phyloP scores from a whole-genome alignment of 2,797 vertebrate genomes.

The Pipistrellus nathusii region DNA sequence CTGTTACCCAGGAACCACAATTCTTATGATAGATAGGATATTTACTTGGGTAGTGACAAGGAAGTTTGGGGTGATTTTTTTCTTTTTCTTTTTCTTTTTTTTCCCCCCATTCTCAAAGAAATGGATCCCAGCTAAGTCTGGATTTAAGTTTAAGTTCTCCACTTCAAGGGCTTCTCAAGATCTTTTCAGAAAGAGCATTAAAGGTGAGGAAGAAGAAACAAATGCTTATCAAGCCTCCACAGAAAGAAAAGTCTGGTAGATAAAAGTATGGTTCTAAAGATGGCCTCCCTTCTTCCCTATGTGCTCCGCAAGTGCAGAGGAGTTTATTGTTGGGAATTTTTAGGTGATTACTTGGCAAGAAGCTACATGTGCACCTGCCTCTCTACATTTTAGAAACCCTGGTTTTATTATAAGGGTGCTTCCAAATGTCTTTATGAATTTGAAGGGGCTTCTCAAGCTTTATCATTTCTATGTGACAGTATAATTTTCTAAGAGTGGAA shows the following conservation, averaged over 20 bases:
- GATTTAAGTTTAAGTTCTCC: constrained; percentile 65
- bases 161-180: constrained; percentile 42
- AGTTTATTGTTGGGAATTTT: constrained; percentile 84
- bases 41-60: constrained; percentile 64
- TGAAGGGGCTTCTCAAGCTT: constrained; percentile 82
- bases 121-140: constrained; percentile 51
- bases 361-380: constrained; percentile 53
- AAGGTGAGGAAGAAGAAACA: neutral
- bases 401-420: constrained; percentile 77
- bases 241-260: constrained; percentile 73
- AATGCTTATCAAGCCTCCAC: constrained; percentile 59
- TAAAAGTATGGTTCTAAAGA: constrained; percentile 80
- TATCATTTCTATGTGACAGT: constrained; percentile 87
- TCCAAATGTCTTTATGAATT: constrained; percentile 82
- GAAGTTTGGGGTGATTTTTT: constrained; percentile 49
- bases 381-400: constrained; percentile 76
- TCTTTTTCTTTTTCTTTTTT: constrained; percentile 51
- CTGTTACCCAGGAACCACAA: constrained; percentile 78
- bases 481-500: constrained; percentile 84
- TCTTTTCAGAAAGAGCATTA: constrained; percentile 45
- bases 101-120: constrained; percentile 44
- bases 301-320: constrained; percentile 79
- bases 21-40: constrained; percentile 74
- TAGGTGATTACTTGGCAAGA: constrained; percentile 84
- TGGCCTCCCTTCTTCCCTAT: constrained; percentile 69